phyloP scores from a whole-genome alignment of 2,113 vertebrate genomes.

The Gopherus evgoodei region DNA sequence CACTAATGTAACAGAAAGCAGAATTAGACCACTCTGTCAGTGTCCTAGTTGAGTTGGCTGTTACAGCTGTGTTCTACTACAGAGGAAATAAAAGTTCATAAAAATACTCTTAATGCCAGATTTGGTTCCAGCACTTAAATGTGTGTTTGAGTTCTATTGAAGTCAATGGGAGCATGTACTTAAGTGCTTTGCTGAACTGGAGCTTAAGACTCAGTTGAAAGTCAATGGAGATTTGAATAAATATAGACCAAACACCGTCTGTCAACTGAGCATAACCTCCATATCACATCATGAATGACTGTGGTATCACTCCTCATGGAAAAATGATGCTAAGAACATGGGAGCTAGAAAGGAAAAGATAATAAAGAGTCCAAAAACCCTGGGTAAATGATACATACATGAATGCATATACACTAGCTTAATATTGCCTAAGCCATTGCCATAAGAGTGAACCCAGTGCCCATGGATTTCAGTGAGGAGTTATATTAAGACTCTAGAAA shows the following conservation, averaged over 20 bases:
- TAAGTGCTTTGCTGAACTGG: not conserved
- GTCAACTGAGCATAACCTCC: not conserved
- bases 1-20: not conserved
- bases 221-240: not conserved
- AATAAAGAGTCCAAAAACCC: not conserved
- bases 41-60: not conserved
- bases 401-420: not conserved
- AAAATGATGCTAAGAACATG: not conserved
- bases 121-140: not conserved
- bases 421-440: not conserved
- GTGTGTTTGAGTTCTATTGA: not conserved
- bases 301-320: not conserved
- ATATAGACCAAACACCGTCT: not conserved
- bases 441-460: not conserved
- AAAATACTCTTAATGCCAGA: not conserved
- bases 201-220: not conserved
- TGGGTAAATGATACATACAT: not conserved
- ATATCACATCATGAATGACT: not conserved
- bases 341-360: not conserved
- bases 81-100: not conserved
- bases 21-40: not conserved
- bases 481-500: not conserved
- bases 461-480: not conserved
- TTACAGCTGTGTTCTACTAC: not conserved
- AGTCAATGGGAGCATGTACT: not conserved